Evolutionary conservation across 2,113 vertebrate genomes (phyloP).

Genomic region (Raphicerus campestris): DNA sequence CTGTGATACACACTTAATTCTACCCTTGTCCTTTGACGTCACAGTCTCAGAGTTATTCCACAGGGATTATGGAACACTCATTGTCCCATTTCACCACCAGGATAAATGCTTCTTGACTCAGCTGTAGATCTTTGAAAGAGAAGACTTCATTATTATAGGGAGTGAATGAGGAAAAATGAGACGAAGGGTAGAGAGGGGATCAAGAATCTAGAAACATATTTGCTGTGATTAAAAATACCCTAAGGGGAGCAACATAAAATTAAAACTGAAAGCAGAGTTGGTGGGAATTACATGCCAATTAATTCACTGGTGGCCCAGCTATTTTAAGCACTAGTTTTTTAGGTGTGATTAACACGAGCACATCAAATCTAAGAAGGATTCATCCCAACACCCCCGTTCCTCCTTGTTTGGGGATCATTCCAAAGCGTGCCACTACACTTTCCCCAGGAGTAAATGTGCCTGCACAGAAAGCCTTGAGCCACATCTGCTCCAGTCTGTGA

Average conservation of each 20-base stretch:
- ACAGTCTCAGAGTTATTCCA: neutral
- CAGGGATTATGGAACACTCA: neutral
- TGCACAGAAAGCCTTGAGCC: neutral
- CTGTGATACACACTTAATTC: neutral
- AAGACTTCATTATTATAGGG: neutral
- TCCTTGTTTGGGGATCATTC: neutral
- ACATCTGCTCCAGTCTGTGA: neutral
- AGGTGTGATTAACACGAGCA: neutral
- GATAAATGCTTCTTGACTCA: neutral
- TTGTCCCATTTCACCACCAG: neutral
- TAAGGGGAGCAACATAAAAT: slow-evolving; percentile 40
- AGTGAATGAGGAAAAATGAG: neutral
- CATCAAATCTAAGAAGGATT: neutral
- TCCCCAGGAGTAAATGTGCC: neutral
- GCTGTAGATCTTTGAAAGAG: neutral
- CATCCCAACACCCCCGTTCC: neutral
- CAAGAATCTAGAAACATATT: neutral
- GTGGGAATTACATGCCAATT: neutral
- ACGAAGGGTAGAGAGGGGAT: neutral
- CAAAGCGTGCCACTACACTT: neutral
- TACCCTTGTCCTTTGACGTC: neutral
- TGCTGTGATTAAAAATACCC: slow-evolving; percentile 17
- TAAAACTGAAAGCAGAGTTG: slow-evolving; percentile 47
- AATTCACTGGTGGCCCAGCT: slow-evolving; percentile 9
- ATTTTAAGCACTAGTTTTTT: slow-evolving; percentile 42